phyloP scores from a whole-genome alignment of 2,113 vertebrate species.

The Indicator maculatus region DNA sequence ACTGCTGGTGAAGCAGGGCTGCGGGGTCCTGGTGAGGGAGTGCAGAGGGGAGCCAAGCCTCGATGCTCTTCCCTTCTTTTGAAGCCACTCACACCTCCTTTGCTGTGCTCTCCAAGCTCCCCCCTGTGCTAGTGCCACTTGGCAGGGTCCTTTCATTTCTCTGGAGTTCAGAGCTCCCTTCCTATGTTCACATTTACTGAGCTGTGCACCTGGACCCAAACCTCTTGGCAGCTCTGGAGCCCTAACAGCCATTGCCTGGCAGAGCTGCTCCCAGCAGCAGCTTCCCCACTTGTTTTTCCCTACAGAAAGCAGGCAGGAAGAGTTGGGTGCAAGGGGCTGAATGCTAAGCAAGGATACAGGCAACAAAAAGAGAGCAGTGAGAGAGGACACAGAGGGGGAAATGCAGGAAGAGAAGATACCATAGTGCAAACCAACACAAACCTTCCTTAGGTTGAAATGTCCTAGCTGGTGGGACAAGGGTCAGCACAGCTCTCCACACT shows the following conservation, averaged over 20 bases:
- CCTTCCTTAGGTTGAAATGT: not conserved
- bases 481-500: not conserved
- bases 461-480: not conserved
- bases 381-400: not conserved
- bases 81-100: not conserved
- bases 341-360: fast-evolving
- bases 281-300: not conserved
- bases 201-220: not conserved
- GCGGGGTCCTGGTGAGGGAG: not conserved
- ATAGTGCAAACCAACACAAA: not conserved
- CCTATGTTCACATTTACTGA: not conserved
- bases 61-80: not conserved
- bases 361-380: not conserved
- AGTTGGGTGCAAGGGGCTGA: not conserved
- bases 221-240: not conserved
- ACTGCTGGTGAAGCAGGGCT: not conserved
- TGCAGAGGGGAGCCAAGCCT: not conserved
- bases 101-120: not conserved
- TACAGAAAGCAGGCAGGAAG: not conserved
- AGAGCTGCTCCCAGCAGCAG: not conserved
- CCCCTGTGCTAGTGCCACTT: not conserved
- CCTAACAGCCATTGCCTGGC: not conserved
- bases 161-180: not conserved
- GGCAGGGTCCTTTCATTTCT: not conserved
- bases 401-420: not conserved